Base-by-base conservation (phyloP, 2,797 vertebrate genomes). In the Chloroceryle inda region DNA sequence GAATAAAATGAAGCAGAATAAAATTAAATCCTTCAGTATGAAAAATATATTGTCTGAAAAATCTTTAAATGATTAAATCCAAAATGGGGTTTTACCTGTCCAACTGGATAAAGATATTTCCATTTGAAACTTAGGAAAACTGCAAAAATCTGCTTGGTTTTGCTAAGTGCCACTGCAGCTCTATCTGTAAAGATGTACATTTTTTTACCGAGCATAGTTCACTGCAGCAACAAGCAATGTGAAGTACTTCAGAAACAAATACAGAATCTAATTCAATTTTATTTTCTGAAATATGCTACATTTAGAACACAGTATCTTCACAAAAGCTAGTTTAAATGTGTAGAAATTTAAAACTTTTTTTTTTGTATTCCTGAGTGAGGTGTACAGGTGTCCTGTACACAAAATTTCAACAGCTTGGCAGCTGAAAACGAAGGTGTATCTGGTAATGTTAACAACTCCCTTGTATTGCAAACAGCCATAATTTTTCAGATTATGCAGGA, bases 241-340 rank as follows among this genome's bases (percentile, higher is more conserved):
- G 29, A 91, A 88, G 37, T 56, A 84, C 31, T 91, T 78, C 78
- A 88, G 58, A 91, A 95, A 85, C n/a, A 86, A 92, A 58, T 55
- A 67, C 24, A 76, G 76, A 95, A 61, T 37, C 85, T 38, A 18
- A 55, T 95, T 72, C 55, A 53, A 66, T 85, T 14, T 69, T 24
- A 61, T 52, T 81, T 69, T 91, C 10, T 79, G 19, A 84, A 72
- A 53, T 74, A 47, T 0, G 5, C 62, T n/a, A 72, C 37, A 85
- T 91, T 53, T 24, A 91, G 31, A 79, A 85, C 13, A 58, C 22
- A 23, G 9, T 27, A 29, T 90, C 73, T 58, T 87, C 67, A 79
- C 12, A 56, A 77, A 81, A 69, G 9, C 59, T 45, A 33, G 21
- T 76, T 85, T 74, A 84, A 67, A n/a, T 20, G 12, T 53, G 33